Evolutionary conservation across 2,888 invertebrate species (phyloP).

Genomic region (Griposia aprilina): DNA sequence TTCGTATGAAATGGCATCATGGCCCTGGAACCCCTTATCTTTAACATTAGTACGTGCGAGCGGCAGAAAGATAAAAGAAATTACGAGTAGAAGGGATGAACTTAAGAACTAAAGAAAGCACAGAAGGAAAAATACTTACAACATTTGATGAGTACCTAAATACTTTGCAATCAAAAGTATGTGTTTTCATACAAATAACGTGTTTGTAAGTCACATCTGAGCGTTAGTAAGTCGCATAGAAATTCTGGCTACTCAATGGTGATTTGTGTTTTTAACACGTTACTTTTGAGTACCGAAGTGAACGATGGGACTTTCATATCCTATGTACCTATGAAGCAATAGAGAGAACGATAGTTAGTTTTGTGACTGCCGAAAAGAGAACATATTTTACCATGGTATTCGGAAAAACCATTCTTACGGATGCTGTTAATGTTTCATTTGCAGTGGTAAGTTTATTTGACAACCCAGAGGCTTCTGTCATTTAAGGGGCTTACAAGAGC

Average conservation of each 20-base stretch:
- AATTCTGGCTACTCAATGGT: not conserved
- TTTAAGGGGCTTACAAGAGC: too few relatives aligned
- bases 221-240: not conserved
- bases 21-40: conserved; percentile 37
- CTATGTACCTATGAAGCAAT: not conserved
- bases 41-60: conserved; percentile 52
- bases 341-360: not conserved
- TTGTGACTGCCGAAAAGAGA: not conserved
- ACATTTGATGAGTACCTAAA: not conserved
- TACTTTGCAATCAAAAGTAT: not conserved
- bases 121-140: conserved; percentile 32
- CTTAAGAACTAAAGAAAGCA: conserved; percentile 7
- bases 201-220: too few relatives aligned
- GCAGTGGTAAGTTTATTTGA: not conserved
- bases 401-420: not conserved
- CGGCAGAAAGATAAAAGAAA: conserved; percentile 54
- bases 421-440: not conserved
- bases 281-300: not conserved
- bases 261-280: not conserved
- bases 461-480: not conserved
- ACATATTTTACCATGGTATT: not conserved
- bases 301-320: too few relatives aligned
- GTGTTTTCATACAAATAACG: too few relatives aligned
- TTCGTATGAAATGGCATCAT: conserved; percentile 30
- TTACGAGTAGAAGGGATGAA: conserved; percentile 66